A percentile compares a stretch with the other conserved stretches of the same genome.
Conservation (phyloP, 2,888 invertebrate genomes). For the Nyleta sp. region DNA sequence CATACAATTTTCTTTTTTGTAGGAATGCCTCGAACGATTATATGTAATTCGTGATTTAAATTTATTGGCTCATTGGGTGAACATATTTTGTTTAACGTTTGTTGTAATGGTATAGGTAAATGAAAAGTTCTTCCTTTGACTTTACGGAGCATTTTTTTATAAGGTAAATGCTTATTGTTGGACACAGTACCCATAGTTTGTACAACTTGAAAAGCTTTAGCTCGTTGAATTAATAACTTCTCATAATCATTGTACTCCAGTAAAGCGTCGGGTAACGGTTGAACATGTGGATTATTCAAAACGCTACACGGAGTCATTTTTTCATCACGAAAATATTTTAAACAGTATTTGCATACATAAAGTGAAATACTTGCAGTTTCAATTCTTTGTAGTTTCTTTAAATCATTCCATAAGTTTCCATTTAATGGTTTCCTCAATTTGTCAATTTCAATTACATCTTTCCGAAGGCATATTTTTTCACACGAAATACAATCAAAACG, state of each 20-base stretch:
- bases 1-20: constrained; percentile 71
- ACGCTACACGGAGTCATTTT: constrained; percentile 69
- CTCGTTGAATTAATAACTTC: constrained; percentile 71
- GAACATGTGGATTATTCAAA: constrained; percentile 66
- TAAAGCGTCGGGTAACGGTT: constrained; percentile 1
- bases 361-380: neutral
- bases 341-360: constrained; percentile 56
- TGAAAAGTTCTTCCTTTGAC: constrained; percentile 61
- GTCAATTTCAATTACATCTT: neutral
- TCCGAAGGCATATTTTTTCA: neutral
- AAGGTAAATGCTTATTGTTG: constrained; percentile 70
- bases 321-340: neutral
- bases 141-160: constrained; percentile 65
- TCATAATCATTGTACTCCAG: constrained; percentile 43
- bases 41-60: constrained; percentile 68
- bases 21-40: constrained; percentile 73
- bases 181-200: constrained; percentile 70
- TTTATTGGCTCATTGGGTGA: neutral
- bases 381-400: neutral
- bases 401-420: neutral
- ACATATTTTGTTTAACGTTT: constrained; percentile 67
- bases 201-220: constrained; percentile 77
- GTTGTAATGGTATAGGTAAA: constrained; percentile 69
- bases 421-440: neutral
- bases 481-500: neutral